Base-by-base conservation (phyloP, 37 sponge, comb jelly and placozoan species). In the Axinella damicornis region DNA sequence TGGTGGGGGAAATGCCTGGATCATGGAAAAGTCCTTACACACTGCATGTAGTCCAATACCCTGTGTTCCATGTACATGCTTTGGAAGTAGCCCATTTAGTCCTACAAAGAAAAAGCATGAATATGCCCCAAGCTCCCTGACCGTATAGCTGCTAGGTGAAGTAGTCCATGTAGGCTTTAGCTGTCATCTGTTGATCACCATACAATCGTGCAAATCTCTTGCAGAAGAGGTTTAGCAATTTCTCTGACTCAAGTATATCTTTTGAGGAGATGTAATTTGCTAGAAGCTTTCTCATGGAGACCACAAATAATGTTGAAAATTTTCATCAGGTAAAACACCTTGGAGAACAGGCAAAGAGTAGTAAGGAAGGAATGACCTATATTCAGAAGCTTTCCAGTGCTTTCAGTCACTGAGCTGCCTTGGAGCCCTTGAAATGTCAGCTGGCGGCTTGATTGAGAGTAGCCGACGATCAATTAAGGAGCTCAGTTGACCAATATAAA, bases 21-120 rank as follows among this genome's bases (percentile, higher is more conserved):
- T 31, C 18, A 35, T 35, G 18, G 34, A 35, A 16, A 18, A 70
- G 71, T 35, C 22, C 37, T 28, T 34, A 28, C 15, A 28, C 32
- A 35, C 67, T 79, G n/a, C n/a, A n/a, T n/a, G 80, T 37, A 34
- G 24, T 28, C 25, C 80, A 79, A 79, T 61, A 13, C 39, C 25
- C 16, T 34, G 58, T 5, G 68, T 79, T 17, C 80, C 80, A 39
- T 65, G 80, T 4, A 79, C 22, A 36, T 57, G 27, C 35, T 69
- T 69, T 13, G 20, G 5, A 12, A 69, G 14, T 36, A 33, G 34
- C 9, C 70, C 70, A 69, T 69, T 69, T 18, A 11, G 5, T 13
- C 14, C 38, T 20, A 36, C 38, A 40, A 35, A 31, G 13, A 71
- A n/a, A n/a, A n/a, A 69, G 20, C 70, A 69, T 13, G 70, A 69